These are phyloP conservation scores for Drosophila borborema DNA, from an alignment of 2,888 invertebrate species.

Conservation along the genomic window DNA sequence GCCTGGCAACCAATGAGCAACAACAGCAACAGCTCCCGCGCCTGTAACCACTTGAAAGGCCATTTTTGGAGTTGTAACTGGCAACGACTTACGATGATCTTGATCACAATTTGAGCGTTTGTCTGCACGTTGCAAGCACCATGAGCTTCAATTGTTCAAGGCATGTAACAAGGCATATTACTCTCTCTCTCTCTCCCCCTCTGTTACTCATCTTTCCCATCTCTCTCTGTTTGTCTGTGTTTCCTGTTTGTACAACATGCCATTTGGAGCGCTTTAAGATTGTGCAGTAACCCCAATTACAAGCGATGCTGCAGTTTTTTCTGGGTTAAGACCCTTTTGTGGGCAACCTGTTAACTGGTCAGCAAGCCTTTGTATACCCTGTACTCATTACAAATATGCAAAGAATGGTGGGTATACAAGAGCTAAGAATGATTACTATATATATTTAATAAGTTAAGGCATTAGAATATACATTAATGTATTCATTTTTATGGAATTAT, in stretches of 20 bases:
- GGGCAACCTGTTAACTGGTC: conserved; percentile 52
- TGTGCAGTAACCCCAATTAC: conserved; percentile 80
- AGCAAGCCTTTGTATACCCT: conserved; percentile 14
- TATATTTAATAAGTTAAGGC: not conserved
- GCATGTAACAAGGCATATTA: conserved; percentile 32
- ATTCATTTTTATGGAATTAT: too few species aligned
- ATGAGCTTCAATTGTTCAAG: conserved; percentile 68
- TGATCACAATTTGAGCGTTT: conserved; percentile 80
- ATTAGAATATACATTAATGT: not conserved
- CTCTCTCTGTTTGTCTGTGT: conserved; percentile 20
- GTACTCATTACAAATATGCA: not conserved
- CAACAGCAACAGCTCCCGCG: conserved; percentile 70
- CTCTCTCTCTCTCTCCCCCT: conserved; percentile 13
- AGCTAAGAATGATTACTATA: not conserved
- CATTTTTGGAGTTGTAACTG: conserved; percentile 65
- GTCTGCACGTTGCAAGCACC: conserved; percentile 66
- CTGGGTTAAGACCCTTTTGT: conserved; percentile 74
- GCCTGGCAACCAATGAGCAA: conserved; percentile 40
- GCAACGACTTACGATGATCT: conserved; percentile 68
- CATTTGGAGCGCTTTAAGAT: conserved; percentile 71
- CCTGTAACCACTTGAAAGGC: conserved; percentile 64
- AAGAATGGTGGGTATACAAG: not conserved
- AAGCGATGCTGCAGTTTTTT: conserved; percentile 54
- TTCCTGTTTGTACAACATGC: conserved; percentile 59
- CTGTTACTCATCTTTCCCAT: not conserved